Percentiles rank a stretch among this genome's conserved stretches.
Conservation (phyloP, 2,888 invertebrate species). For the Pammene aurita region DNA sequence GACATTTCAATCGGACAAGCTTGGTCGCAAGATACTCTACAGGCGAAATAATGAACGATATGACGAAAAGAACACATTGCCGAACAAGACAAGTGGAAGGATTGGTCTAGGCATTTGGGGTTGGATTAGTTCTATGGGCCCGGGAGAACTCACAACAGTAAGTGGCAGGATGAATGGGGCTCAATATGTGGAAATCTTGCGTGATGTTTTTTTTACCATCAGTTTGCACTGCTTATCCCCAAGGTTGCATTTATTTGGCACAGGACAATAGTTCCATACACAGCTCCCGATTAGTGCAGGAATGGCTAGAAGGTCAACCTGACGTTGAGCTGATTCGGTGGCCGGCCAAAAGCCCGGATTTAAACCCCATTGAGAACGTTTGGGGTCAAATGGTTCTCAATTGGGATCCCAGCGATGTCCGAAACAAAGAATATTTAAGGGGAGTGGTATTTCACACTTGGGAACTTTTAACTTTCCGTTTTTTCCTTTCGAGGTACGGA, state of each 20-base stretch:
- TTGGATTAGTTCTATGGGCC: conserved; percentile 48
- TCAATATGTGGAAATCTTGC: conserved; percentile 32
- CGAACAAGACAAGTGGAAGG: conserved; percentile 43
- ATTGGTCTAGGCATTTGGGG: conserved; percentile 48
- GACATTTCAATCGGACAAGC: conserved; percentile 29
- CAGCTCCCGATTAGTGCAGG: conserved; percentile 29
- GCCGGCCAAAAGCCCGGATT: conserved; percentile 16
- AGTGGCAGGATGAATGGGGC: conserved; percentile 41
- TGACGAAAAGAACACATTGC: conserved; percentile 35
- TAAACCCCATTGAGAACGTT: too few species aligned
- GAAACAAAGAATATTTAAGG: conserved; percentile 11
- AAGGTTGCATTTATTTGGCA: conserved; percentile 35
- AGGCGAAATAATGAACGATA: conserved; percentile 32
- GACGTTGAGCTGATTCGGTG: conserved; percentile 23
- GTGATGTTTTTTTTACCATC: conserved; percentile 29
- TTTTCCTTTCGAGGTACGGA: too few species aligned
- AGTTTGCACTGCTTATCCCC: conserved; percentile 29
- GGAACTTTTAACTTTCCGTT: conserved; percentile 18
- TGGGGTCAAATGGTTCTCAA: conserved; percentile 20
- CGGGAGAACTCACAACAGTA: conserved; percentile 46
- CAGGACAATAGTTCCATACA: conserved; percentile 39
- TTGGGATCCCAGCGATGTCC: conserved; percentile 21
- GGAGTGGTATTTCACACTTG: conserved; percentile 16
- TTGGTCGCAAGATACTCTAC: conserved; percentile 30
- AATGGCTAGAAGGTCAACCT: conserved; percentile 33